Conservation (phyloP, 1,140 invertebrate genomes). For the Drosophila serrata region DNA sequence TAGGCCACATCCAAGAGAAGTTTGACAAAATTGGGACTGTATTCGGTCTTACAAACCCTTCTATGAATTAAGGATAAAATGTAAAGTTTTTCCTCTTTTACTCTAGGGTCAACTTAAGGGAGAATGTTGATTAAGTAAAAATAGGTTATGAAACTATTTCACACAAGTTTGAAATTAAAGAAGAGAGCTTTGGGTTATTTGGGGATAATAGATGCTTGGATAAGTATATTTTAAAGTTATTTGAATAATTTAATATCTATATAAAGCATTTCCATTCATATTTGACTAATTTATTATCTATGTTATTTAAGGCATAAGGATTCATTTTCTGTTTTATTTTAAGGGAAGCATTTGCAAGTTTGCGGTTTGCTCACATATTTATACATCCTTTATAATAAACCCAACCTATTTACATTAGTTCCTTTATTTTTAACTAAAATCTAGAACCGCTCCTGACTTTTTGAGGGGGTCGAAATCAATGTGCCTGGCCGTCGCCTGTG, state of each 20-base stretch:
- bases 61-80: background rate
- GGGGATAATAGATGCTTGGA: background rate
- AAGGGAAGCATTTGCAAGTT: background rate
- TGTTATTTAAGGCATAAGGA: no score
- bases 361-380: no score
- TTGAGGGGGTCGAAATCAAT: constrained; percentile 52
- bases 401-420: background rate
- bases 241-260: background rate
- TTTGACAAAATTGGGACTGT: background rate
- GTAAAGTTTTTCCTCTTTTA: background rate
- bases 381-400: no score
- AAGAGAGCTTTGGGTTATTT: background rate
- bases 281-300: no score
- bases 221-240: background rate
- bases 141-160: background rate
- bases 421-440: background rate
- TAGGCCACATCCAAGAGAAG: constrained; percentile 61
- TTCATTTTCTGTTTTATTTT: background rate
- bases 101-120: background rate
- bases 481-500: constrained; percentile 51
- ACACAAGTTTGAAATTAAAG: no score
- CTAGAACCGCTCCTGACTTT: background rate
- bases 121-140: background rate
- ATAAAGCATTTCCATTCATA: no score
- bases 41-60: background rate